Evolutionary conservation across 37 sponge, comb jelly and placozoan genomes (phyloP).

Genomic region (Axinella damicornis): DNA sequence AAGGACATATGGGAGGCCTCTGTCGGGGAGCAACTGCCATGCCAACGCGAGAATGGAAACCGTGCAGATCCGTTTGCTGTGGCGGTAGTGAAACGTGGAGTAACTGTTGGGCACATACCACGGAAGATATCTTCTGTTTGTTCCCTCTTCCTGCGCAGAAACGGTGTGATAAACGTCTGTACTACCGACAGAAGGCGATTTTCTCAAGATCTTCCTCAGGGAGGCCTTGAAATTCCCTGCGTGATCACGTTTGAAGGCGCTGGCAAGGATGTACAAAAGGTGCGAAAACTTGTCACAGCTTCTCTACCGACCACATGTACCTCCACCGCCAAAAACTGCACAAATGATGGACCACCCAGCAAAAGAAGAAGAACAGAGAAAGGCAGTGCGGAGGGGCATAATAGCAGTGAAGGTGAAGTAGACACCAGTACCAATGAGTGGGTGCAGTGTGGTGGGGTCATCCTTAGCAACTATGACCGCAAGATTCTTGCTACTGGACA

Average conservation of each 20-base stretch:
- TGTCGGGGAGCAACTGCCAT: slow-evolving; percentile 13
- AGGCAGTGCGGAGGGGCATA: background rate
- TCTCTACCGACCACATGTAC: background rate
- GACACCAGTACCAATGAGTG: background rate
- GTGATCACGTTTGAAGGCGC: background rate
- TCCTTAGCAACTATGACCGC: background rate
- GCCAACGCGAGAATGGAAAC: slow-evolving; percentile 22
- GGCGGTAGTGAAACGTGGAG: slow-evolving; percentile 4
- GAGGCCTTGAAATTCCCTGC: slow-evolving; percentile 40
- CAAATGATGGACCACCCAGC: background rate
- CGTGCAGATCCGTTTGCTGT: slow-evolving; percentile 31
- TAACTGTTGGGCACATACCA: slow-evolving; percentile 35
- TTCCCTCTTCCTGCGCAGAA: slow-evolving; percentile 28
- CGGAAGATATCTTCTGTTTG: slow-evolving; percentile 30
- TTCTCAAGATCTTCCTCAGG: slow-evolving; percentile 30
- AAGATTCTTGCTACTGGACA: background rate
- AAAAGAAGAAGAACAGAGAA: background rate
- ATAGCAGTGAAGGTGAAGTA: background rate
- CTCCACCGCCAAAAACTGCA: background rate
- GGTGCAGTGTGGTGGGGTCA: background rate
- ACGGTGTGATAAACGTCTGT: slow-evolving; percentile 7
- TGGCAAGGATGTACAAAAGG: slow-evolving; percentile 4
- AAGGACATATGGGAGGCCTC: background rate
- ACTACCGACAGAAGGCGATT: slow-evolving; percentile 4
- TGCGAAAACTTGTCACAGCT: slow-evolving; percentile 8